Base-by-base conservation (phyloP, 1,140 invertebrate species). In the Heliconius hewitsoni region DNA sequence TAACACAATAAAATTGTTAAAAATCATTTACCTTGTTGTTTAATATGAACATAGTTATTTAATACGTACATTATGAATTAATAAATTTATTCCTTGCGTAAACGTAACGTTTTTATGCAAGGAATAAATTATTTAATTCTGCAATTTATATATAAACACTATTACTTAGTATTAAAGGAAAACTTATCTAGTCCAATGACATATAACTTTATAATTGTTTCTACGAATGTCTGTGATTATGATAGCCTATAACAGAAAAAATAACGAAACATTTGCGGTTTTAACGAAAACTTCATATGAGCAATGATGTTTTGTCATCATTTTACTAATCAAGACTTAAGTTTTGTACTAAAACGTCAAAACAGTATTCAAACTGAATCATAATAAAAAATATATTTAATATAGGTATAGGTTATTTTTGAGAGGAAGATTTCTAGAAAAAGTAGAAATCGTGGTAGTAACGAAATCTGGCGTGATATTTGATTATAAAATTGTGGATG, bases 171-270 rank as follows among this genome's bases (percentile, higher is more conserved):
- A 30, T 66, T 13, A 66, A 66, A 66, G 60, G 23, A 66, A 66
- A 66, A 27, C 27, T 66, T 30, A 30, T 66, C 60, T 66, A 66
- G 60, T 66, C 60, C 60, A 66, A 66, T 66, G 60, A 66, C 60
- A 66, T 66, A 66, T 30, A 11, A 1, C 11, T 66, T 23, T 66
- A 66, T 66, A 66, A 66, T 66, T 5, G 27, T 66, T 66, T 66
- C 60, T 66, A 30, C 11, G 27, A 66, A 66, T 16, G 3, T 30
- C 13, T 30, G 60, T 30, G 23, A 30, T 16, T 27, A 11, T 66
- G 11, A 52, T 19, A 52, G 50, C 18, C 50, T 52, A 18, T 3
- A 23, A 60, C 42, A 46, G 42, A 23, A 60, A 57, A 60, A 23
- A 60, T 23, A 60, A 23, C n/a, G 8, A 27, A 60, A 66, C 60